Evolutionary conservation across 2,113 vertebrate species (phyloP).

Genomic region (Scomber scombrus): DNA sequence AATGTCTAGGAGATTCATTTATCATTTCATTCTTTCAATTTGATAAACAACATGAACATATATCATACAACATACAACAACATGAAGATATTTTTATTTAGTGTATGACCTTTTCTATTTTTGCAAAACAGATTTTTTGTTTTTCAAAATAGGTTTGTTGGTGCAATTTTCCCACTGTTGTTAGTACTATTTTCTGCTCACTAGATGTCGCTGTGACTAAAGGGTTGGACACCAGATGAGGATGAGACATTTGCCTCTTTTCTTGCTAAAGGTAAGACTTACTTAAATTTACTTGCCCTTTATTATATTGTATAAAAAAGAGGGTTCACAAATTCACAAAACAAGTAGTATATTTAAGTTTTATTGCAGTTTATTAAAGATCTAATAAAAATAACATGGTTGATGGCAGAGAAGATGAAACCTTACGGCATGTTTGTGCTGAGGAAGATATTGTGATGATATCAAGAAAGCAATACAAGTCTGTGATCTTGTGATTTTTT

Average conservation of each 20-base stretch:
- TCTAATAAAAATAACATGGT: background rate
- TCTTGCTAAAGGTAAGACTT: background rate
- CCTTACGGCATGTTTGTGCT: background rate
- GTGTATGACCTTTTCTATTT: background rate
- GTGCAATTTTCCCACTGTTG: background rate
- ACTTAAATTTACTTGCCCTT: background rate
- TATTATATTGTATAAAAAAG: background rate
- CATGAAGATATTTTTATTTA: background rate
- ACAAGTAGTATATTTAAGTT: background rate
- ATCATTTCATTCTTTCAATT: background rate
- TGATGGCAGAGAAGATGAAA: background rate
- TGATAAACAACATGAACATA: background rate
- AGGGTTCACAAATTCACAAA: background rate
- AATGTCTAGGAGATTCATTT: background rate
- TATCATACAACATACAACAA: too few species aligned
- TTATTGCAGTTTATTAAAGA: background rate
- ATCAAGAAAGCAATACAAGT: background rate
- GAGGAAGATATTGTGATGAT: background rate
- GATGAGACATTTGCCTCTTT: background rate
- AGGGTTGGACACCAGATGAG: conserved; percentile 45
- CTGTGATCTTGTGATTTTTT: background rate
- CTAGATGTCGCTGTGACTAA: conserved; percentile 82
- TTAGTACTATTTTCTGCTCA: conserved; percentile 55
- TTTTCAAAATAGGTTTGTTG: background rate
- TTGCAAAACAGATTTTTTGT: background rate